Percentiles rank a stretch among this genome's conserved stretches.
Evolutionary conservation across 2,888 invertebrate genomes (phyloP).

Genomic region (Onchidella celtica): DNA sequence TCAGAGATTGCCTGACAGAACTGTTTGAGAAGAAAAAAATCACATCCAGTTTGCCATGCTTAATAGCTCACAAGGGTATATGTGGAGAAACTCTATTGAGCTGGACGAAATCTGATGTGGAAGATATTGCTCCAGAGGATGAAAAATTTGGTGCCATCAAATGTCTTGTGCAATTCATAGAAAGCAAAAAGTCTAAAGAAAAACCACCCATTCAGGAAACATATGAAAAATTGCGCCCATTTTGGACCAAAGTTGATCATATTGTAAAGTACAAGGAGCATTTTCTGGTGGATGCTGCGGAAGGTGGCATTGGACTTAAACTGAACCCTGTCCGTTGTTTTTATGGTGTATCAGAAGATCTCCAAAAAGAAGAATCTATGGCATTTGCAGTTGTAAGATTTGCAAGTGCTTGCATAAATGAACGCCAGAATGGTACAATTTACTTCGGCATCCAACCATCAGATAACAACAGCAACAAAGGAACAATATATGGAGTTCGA

Average conservation of each 20-base stretch:
- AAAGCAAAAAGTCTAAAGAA: background rate
- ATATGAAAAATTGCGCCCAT: background rate
- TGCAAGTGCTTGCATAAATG: conserved; percentile 47
- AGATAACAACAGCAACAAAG: conserved; percentile 16
- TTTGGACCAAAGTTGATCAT: conserved; percentile 6
- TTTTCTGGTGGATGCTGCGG: background rate
- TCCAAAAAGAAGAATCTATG: background rate
- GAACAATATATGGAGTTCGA: conserved; percentile 52
- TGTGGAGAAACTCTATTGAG: conserved; percentile 31
- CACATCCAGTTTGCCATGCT: background rate
- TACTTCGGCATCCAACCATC: conserved; percentile 53
- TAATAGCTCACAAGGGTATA: conserved; percentile 19
- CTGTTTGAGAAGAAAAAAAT: background rate
- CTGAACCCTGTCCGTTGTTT: conserved; percentile 7
- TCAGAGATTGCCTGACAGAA: background rate
- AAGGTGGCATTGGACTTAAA: background rate
- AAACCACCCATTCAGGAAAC: background rate
- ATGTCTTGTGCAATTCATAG: background rate
- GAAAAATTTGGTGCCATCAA: background rate
- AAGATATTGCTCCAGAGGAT: background rate
- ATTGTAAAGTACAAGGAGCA: background rate
- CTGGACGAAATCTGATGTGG: conserved; percentile 17
- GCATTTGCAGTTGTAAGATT: conserved; percentile 24
- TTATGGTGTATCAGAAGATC: background rate
- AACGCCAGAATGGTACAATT: conserved; percentile 45